phyloP scores from a whole-genome alignment of 1,140 invertebrate genomes.

The Whitmania pigra region DNA sequence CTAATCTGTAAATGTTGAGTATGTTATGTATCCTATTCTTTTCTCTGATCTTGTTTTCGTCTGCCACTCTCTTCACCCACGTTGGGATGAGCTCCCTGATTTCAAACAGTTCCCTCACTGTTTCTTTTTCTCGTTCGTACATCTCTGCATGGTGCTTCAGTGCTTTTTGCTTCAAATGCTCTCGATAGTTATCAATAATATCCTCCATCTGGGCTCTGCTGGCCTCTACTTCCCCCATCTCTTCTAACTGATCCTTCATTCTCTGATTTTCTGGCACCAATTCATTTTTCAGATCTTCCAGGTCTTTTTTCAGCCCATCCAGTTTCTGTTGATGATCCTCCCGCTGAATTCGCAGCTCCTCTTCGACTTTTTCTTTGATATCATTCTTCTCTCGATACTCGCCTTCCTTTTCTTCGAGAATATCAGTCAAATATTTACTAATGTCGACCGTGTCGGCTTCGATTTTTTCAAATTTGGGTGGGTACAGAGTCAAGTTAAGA shows the following conservation, averaged over 20 bases:
- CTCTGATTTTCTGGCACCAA: background rate
- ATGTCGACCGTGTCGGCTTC: constrained; percentile 6
- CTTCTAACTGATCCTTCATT: background rate
- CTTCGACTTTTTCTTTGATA: background rate
- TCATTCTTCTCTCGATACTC: background rate
- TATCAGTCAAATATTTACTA: background rate
- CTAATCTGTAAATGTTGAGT: constrained; percentile 4
- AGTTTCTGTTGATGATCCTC: background rate
- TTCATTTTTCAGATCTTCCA: background rate
- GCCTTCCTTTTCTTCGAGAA: background rate
- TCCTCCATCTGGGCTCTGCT: background rate
- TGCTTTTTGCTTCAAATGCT: background rate
- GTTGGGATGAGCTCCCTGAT: background rate
- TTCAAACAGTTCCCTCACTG: constrained; percentile 9
- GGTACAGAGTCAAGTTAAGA: background rate
- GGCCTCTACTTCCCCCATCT: background rate
- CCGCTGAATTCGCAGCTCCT: background rate
- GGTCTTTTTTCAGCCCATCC: background rate
- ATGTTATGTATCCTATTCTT: constrained; percentile 1
- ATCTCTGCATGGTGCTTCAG: background rate
- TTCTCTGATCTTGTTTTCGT: constrained; percentile 7
- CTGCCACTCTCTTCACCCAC: constrained; percentile 2
- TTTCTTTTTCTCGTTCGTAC: constrained; percentile 7
- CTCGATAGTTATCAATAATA: background rate
- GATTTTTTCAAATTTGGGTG: constrained; percentile 11